Conservation (phyloP, 2,113 vertebrate species). For the Gopherus evgoodei region DNA sequence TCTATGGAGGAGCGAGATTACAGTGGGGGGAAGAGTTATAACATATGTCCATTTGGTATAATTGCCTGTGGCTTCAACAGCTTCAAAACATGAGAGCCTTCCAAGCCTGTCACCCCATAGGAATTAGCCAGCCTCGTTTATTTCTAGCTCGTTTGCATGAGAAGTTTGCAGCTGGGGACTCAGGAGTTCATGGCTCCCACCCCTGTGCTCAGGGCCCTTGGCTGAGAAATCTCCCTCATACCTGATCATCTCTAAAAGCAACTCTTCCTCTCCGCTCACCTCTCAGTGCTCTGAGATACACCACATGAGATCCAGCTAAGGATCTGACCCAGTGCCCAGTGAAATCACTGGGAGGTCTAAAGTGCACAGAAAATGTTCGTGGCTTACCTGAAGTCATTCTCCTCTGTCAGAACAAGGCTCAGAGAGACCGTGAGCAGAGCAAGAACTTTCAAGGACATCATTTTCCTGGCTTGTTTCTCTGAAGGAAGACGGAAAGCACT, state of each 20-base stretch:
- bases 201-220: conserved; percentile 13
- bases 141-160: conserved; percentile 18
- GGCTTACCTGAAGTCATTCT: conserved; percentile 56
- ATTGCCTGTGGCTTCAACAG: neutral
- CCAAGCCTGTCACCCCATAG: neutral
- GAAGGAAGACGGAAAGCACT: neutral
- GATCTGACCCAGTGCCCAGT: conserved; percentile 1
- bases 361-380: neutral
- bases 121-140: neutral
- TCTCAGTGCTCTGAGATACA: neutral
- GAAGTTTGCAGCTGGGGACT: neutral
- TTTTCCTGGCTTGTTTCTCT: conserved; percentile 14
- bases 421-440: conserved; percentile 67
- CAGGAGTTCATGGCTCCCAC: conserved; percentile 40
- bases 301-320: neutral
- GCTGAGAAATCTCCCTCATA: neutral
- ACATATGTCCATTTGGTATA: neutral
- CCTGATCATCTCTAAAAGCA: neutral
- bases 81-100: neutral
- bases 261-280: neutral
- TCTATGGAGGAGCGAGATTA: neutral
- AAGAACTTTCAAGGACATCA: conserved; percentile 49
- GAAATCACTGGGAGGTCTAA: conserved; percentile 25
- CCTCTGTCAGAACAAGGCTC: conserved; percentile 61
- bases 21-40: neutral